Conservation (phyloP, 2,113 vertebrate species). For the Condylura cristata region DNA sequence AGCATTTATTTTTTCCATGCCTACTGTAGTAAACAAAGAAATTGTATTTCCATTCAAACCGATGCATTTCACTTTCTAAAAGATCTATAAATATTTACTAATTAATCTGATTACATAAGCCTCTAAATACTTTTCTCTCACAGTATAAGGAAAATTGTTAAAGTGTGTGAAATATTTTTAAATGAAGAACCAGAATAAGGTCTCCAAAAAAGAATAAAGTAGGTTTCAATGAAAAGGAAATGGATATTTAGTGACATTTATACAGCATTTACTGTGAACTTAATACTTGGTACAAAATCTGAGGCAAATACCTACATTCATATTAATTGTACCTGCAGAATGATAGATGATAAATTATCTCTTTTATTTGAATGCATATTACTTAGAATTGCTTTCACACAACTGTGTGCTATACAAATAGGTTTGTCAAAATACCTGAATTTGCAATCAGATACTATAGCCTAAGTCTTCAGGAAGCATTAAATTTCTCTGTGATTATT, state of each 20-base stretch:
- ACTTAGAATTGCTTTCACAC: constrained; percentile 37
- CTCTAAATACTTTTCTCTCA: constrained; percentile 3
- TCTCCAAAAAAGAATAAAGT: background rate
- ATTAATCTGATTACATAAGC: background rate
- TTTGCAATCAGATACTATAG: background rate
- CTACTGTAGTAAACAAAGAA: constrained; percentile 45
- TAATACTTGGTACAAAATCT: background rate
- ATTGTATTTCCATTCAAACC: constrained; percentile 40
- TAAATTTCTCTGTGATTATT: constrained; percentile 36
- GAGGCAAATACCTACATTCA: constrained; percentile 18
- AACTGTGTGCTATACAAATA: background rate
- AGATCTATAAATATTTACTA: constrained; percentile 43
- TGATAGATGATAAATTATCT: constrained; percentile 15
- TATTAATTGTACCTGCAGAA: background rate
- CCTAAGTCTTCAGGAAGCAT: background rate
- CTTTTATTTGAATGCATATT: constrained; percentile 27
- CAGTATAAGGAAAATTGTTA: constrained; percentile 28
- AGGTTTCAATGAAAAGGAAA: background rate
- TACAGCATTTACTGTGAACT: background rate
- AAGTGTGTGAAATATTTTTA: constrained; percentile 7
- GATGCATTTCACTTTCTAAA: constrained; percentile 23
- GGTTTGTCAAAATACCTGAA: background rate
- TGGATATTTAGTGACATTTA: constrained; percentile 8
- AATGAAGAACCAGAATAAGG: constrained; percentile 1
- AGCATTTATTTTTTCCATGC: background rate